These are phyloP conservation scores for Dugesia japonica DNA, from an alignment of 2,888 invertebrate species.

Conservation along the genomic window DNA sequence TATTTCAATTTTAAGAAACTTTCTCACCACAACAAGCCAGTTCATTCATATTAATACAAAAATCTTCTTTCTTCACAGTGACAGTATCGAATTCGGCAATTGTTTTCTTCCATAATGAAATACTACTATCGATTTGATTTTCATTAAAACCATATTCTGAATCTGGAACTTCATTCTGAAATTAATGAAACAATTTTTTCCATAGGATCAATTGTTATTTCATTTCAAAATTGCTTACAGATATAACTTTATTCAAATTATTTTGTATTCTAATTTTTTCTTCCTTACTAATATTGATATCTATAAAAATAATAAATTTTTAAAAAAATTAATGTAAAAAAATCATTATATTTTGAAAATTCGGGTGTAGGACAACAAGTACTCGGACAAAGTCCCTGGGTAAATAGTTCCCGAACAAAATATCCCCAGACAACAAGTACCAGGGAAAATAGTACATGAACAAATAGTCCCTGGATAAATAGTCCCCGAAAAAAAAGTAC, in stretches of 20 bases:
- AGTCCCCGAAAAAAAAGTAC: too few relatives aligned
- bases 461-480: too few relatives aligned
- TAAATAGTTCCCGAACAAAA: too few relatives aligned
- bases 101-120: background rate
- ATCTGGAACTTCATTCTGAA: background rate
- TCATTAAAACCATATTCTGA: background rate
- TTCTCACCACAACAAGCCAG: background rate
- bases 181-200: background rate
- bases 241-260: background rate
- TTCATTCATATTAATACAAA: background rate
- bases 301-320: background rate
- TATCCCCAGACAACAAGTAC: too few relatives aligned
- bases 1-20: background rate
- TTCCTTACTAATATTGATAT: background rate
- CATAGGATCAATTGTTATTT: too few relatives aligned
- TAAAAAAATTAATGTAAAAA: background rate
- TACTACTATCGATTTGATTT: background rate
- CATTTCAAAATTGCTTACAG: too few relatives aligned
- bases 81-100: background rate
- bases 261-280: background rate
- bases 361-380: too few relatives aligned
- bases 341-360: too few relatives aligned
- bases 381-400: too few relatives aligned
- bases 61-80: background rate
- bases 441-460: too few relatives aligned